Percentiles rank a stretch among this genome's conserved stretches.
Evolutionary conservation across 1,140 invertebrate species (phyloP).

Genomic region (Tetragonula clypearis): DNA sequence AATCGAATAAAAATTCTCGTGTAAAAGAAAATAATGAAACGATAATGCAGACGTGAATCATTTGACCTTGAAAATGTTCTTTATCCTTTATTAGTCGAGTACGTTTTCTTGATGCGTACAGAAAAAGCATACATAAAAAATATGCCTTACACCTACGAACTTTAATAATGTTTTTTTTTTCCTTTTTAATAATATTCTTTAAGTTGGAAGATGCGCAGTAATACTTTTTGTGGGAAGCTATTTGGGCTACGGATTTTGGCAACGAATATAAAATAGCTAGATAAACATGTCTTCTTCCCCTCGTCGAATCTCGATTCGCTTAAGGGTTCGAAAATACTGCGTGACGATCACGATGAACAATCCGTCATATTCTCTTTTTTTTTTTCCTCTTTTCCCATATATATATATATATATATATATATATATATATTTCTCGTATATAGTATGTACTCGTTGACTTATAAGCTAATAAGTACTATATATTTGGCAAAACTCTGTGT

Average conservation of each 20-base stretch:
- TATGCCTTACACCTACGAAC: slow-evolving; percentile 80
- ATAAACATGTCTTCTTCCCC: slow-evolving; percentile 51
- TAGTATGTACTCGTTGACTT: slow-evolving; percentile 69
- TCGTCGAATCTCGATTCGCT: slow-evolving; percentile 7
- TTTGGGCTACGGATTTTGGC: slow-evolving; percentile 64
- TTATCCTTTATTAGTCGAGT: slow-evolving; percentile 73
- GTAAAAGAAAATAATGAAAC: not conserved
- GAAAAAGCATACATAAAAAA: slow-evolving; percentile 83
- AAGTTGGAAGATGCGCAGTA: slow-evolving; percentile 78
- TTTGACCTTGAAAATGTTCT: slow-evolving; percentile 64
- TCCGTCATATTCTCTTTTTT: slow-evolving; percentile 26
- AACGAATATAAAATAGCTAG: slow-evolving; percentile 73
- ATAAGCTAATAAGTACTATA: slow-evolving; percentile 81
- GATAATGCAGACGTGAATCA: slow-evolving; percentile 8
- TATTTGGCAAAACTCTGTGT: slow-evolving; percentile 81
- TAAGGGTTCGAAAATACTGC: slow-evolving; percentile 25
- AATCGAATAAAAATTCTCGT: not conserved
- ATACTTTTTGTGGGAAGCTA: slow-evolving; percentile 76
- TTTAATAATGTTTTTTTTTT: slow-evolving; percentile 66
- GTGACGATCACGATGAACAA: slow-evolving; percentile 31
- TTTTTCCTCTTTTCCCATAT: slow-evolving; percentile 38
- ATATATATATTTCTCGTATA: slow-evolving; percentile 60
- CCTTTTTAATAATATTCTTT: slow-evolving; percentile 54
- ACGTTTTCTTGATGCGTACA: slow-evolving; percentile 79
- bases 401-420: slow-evolving; percentile 65